Conservation (phyloP, 2,888 invertebrate species). For the Meliscaeva auricollis region DNA sequence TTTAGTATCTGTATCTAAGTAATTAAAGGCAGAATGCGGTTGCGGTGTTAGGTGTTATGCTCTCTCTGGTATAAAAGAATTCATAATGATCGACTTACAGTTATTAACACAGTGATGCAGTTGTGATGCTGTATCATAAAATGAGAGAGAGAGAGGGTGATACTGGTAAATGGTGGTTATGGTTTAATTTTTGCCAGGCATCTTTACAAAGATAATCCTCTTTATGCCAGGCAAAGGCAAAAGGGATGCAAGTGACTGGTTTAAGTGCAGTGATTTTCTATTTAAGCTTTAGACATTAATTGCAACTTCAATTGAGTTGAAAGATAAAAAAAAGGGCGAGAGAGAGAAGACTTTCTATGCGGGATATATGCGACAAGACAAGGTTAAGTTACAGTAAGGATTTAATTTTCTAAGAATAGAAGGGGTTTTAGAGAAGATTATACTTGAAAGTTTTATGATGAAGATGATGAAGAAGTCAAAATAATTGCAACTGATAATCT, state of each 20-base stretch:
- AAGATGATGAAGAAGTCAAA: slow-evolving; percentile 8
- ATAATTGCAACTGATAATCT: slow-evolving; percentile 12
- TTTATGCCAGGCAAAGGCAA: slow-evolving; percentile 6
- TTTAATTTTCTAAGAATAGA: not conserved
- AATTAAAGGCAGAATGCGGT: slow-evolving; percentile 62
- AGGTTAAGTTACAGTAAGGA: slow-evolving; percentile 17
- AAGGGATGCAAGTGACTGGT: slow-evolving; percentile 60
- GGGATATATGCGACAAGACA: not conserved
- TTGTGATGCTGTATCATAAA: not conserved
- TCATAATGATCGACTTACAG: slow-evolving; percentile 68
- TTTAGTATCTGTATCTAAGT: slow-evolving; percentile 52
- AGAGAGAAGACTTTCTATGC: not conserved
- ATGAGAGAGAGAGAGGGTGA: not conserved
- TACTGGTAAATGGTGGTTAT: not conserved
- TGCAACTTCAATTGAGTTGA: slow-evolving; percentile 52
- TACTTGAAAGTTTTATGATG: not conserved
- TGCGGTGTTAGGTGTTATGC: slow-evolving; percentile 58
- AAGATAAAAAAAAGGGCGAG: not conserved
- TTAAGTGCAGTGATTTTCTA: slow-evolving; percentile 45
- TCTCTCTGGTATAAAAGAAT: slow-evolving; percentile 33
- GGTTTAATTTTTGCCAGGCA: slow-evolving; percentile 20
- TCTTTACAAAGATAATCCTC: slow-evolving; percentile 49
- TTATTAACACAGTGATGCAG: slow-evolving; percentile 57
- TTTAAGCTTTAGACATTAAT: slow-evolving; percentile 49
- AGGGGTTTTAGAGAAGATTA: not conserved